These are phyloP conservation scores for Argyresthia albistria DNA, from an alignment of 2,888 invertebrate species.

Conservation along the genomic window DNA sequence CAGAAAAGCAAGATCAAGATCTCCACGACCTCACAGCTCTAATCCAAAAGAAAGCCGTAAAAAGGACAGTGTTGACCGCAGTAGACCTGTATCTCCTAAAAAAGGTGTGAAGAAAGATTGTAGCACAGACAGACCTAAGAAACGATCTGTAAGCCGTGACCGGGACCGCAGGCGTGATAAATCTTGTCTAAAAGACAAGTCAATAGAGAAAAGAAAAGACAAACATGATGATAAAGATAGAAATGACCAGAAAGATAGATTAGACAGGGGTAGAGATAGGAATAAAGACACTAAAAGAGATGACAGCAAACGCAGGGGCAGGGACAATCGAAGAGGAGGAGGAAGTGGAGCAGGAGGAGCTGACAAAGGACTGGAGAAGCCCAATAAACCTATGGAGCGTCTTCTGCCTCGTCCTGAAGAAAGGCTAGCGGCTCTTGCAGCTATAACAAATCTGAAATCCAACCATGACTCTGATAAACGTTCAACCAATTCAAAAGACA, in stretches of 20 bases:
- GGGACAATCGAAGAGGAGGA: constrained; percentile 59
- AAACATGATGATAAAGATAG: constrained; percentile 72
- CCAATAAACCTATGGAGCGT: constrained; percentile 74
- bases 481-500: constrained; percentile 56
- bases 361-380: constrained; percentile 74
- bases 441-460: constrained; percentile 51
- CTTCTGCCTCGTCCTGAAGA: constrained; percentile 76
- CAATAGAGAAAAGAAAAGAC: constrained; percentile 60
- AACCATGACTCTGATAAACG: constrained; percentile 56
- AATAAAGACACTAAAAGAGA: constrained; percentile 68
- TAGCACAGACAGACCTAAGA: constrained; percentile 53
- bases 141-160: constrained; percentile 55
- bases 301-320: constrained; percentile 64
- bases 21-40: constrained; percentile 45
- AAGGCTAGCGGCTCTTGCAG: constrained; percentile 72
- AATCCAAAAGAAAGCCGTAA: constrained; percentile 55
- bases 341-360: constrained; percentile 58
- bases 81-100: constrained; percentile 64
- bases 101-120: constrained; percentile 51
- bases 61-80: constrained; percentile 62
- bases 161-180: constrained; percentile 50
- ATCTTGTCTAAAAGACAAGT: constrained; percentile 41
- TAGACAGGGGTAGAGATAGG: constrained; percentile 77
- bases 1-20: constrained; percentile 56
- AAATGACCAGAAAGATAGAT: constrained; percentile 77